phyloP scores from a whole-genome alignment of 2,888 invertebrate species.

The Ptilodon capucinus region DNA sequence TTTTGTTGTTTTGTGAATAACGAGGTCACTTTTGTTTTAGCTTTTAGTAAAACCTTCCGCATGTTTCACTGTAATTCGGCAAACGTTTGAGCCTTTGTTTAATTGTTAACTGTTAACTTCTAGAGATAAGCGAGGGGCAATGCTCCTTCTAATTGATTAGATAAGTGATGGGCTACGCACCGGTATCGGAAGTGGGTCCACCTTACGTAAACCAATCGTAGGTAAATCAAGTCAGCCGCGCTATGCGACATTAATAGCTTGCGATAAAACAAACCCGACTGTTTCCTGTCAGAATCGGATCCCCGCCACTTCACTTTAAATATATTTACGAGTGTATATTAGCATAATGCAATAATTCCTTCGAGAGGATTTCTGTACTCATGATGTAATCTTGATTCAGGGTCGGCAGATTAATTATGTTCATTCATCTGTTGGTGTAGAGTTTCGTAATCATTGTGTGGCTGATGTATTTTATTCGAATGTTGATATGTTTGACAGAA shows the following conservation, averaged over 20 bases:
- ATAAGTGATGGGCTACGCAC: constrained; percentile 39
- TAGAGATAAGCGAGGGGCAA: constrained; percentile 35
- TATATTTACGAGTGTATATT: constrained; percentile 54
- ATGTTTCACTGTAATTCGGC: constrained; percentile 17
- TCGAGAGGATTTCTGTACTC: constrained; percentile 16
- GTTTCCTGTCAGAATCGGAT: constrained; percentile 67
- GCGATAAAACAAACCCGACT: constrained; percentile 69
- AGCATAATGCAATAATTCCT: constrained; percentile 40
- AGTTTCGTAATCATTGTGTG: constrained; percentile 10
- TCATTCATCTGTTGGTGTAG: constrained; percentile 10
- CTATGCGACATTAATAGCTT: constrained; percentile 64
- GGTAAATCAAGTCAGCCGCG: constrained; percentile 62
- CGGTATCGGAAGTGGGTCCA: constrained; percentile 39
- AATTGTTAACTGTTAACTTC: background rate
- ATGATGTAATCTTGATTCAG: constrained; percentile 23
- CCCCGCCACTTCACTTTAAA: constrained; percentile 43
- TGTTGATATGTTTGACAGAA: background rate
- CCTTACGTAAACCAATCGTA: constrained; percentile 41
- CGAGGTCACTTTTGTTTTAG: constrained; percentile 22
- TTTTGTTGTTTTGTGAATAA: constrained; percentile 28
- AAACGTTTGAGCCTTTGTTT: constrained; percentile 20
- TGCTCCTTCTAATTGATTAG: constrained; percentile 45
- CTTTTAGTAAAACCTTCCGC: constrained; percentile 5
- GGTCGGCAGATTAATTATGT: constrained; percentile 14
- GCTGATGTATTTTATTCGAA: background rate